Percentiles rank a stretch among this genome's conserved stretches.
Conservation (phyloP, 1,140 invertebrate species). For the Dreissena rostriformis region DNA sequence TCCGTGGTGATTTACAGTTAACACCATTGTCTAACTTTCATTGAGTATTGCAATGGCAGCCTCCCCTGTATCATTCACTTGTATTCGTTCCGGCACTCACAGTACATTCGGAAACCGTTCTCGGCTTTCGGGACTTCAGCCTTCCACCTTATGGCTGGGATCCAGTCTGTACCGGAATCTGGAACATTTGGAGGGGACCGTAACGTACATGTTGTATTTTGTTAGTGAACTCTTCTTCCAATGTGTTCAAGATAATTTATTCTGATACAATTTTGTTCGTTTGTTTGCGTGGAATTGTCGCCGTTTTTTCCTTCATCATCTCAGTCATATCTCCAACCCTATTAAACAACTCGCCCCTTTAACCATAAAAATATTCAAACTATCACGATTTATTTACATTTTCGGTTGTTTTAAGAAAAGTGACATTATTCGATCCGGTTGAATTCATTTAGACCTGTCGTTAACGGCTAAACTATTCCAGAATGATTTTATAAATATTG, state of each 20-base stretch:
- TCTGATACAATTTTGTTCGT: background rate
- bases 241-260: background rate
- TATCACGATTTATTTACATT: too few species aligned
- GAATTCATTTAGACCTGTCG: too few species aligned
- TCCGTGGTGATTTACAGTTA: too few species aligned
- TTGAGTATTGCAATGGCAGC: too few species aligned
- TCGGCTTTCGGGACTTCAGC: slow-evolving; percentile 61
- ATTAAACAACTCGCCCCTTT: background rate
- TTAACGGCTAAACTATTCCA: too few species aligned
- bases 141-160: slow-evolving; percentile 53
- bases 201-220: background rate
- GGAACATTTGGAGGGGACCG: slow-evolving; percentile 20
- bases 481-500: too few species aligned
- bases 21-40: too few species aligned
- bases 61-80: too few species aligned
- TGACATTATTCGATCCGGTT: background rate
- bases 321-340: background rate
- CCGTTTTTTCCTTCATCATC: background rate
- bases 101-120: slow-evolving; percentile 59
- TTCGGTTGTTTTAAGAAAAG: too few species aligned
- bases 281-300: background rate
- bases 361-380: too few species aligned
- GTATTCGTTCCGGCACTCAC: background rate
- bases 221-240: background rate
- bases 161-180: slow-evolving; percentile 56